Percentiles rank a stretch among this genome's conserved stretches.
Conservation (phyloP, 2,888 invertebrate genomes). For the Erannis defoliaria region DNA sequence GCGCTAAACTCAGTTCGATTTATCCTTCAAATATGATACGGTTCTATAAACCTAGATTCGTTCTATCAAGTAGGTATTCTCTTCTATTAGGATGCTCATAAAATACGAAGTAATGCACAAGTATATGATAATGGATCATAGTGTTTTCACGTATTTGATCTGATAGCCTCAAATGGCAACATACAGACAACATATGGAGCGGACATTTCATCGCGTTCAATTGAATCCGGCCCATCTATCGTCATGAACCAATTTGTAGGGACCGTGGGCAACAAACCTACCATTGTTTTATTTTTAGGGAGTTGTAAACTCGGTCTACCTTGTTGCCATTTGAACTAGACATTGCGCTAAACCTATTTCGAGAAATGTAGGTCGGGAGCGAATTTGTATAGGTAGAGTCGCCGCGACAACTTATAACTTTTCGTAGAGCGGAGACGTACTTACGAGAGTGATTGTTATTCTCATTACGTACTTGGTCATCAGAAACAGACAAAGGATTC, state of each 20-base stretch:
- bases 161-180: background rate
- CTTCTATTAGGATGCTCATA: too few relatives aligned
- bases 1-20: constrained; percentile 18
- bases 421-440: constrained; percentile 37
- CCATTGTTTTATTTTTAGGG: constrained; percentile 48
- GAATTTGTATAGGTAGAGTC: constrained; percentile 52
- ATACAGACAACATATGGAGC: constrained; percentile 20
- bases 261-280: constrained; percentile 23
- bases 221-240: constrained; percentile 36
- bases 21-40: constrained; percentile 3
- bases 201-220: constrained; percentile 49
- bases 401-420: constrained; percentile 55
- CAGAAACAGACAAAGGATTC: constrained; percentile 36
- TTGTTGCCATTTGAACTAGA: constrained; percentile 72
- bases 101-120: too few relatives aligned
- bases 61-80: background rate
- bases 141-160: background rate
- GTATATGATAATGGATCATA: too few relatives aligned
- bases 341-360: constrained; percentile 64
- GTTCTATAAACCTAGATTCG: constrained; percentile 18
- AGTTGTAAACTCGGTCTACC: constrained; percentile 47
- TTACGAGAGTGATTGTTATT: constrained; percentile 28
- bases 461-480: constrained; percentile 32
- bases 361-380: constrained; percentile 67
- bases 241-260: constrained; percentile 37